Conservation (phyloP, 2,888 invertebrate species). For the Melikaiella ostensackeni region DNA sequence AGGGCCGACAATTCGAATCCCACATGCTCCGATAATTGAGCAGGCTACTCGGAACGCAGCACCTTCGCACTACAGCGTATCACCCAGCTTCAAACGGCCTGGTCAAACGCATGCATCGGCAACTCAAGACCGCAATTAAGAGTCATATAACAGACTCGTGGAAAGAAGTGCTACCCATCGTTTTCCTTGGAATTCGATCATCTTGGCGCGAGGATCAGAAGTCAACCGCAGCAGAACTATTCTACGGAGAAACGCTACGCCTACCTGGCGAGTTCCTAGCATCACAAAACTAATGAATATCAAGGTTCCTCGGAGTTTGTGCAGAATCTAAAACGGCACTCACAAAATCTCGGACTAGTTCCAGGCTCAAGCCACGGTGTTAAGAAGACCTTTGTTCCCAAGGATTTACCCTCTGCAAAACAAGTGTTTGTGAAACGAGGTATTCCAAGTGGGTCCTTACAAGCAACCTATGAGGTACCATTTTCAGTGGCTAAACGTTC, state of each 20-base stretch:
- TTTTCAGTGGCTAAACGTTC: neutral
- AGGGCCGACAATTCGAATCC: slow-evolving; percentile 61
- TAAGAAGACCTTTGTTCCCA: slow-evolving; percentile 45
- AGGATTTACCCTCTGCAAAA: slow-evolving; percentile 42
- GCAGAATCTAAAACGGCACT: slow-evolving; percentile 22
- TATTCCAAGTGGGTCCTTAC: slow-evolving; percentile 35
- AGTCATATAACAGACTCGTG: neutral
- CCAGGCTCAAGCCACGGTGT: slow-evolving; percentile 35
- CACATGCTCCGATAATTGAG: slow-evolving; percentile 51
- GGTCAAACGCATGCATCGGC: slow-evolving; percentile 31
- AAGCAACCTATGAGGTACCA: slow-evolving; percentile 1
- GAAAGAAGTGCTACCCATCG: neutral
- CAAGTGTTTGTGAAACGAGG: slow-evolving; percentile 52
- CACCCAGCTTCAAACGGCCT: slow-evolving; percentile 52
- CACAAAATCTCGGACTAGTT: slow-evolving; percentile 39
- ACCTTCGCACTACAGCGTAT: slow-evolving; percentile 49
- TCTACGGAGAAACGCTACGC: slow-evolving; percentile 34
- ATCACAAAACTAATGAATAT: neutral
- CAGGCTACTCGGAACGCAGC: slow-evolving; percentile 44
- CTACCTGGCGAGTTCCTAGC: slow-evolving; percentile 59
- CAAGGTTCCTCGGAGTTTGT: slow-evolving; percentile 20
- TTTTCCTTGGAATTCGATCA: neutral
- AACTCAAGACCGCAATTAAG: neutral
- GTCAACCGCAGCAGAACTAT: neutral
- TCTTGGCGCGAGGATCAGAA: neutral